phyloP scores from a whole-genome alignment of 53 echinoderm and acorn worm genomes.

The Glandiceps talaboti region DNA sequence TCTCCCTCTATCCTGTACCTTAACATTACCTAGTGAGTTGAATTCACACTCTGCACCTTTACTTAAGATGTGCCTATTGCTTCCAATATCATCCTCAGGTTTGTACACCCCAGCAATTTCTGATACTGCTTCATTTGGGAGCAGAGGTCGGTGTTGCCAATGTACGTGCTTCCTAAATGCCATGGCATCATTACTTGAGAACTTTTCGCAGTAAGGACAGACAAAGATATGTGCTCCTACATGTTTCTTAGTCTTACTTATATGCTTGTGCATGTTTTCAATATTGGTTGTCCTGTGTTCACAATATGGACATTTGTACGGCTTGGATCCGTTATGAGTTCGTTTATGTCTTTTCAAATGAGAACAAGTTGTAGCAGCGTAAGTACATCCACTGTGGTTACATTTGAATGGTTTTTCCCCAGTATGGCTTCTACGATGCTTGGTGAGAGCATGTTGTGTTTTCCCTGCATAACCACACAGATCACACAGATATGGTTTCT shows the following conservation, averaged over 20 bases:
- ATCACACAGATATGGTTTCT: constrained; percentile 71
- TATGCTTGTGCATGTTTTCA: constrained; percentile 81
- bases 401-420: constrained; percentile 91
- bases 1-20: too few species aligned
- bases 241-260: constrained; percentile 65
- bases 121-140: background rate
- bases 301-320: constrained; percentile 85
- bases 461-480: constrained; percentile 61
- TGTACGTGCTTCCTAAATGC: constrained; percentile 20
- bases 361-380: constrained; percentile 52
- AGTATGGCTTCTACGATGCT: constrained; percentile 73
- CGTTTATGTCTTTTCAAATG: constrained; percentile 73
- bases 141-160: background rate
- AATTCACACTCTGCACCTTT: too few species aligned
- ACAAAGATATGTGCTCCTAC: constrained; percentile 53
- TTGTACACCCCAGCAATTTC: background rate
- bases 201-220: constrained; percentile 45
- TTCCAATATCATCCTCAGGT: background rate
- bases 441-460: constrained; percentile 53
- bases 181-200: constrained; percentile 42
- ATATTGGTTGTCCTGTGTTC: constrained; percentile 63
- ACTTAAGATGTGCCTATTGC: too few species aligned
- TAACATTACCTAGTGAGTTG: too few species aligned
- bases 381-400: constrained; percentile 57
- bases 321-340: constrained; percentile 69